phyloP scores from a whole-genome alignment of 2,113 vertebrate genomes.

The Orcinus orca region DNA sequence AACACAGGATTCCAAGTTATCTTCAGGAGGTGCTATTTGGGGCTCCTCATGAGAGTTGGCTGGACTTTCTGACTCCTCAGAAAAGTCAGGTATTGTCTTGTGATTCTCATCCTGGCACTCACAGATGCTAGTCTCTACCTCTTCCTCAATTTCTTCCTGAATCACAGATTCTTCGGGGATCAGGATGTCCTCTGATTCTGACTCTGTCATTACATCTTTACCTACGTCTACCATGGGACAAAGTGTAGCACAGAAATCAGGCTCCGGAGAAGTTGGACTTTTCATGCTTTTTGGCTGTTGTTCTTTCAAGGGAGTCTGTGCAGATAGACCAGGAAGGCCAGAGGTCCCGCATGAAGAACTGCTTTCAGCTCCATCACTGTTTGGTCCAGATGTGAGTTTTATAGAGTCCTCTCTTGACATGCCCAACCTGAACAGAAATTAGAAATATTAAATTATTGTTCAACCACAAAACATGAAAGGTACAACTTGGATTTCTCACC shows the following conservation, averaged over 20 bases:
- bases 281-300: constrained; percentile 75
- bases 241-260: constrained; percentile 72
- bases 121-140: constrained; percentile 87
- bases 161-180: constrained; percentile 88
- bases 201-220: constrained; percentile 80
- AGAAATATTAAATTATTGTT: constrained; percentile 53
- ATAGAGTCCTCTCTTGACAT: constrained; percentile 87
- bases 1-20: constrained; percentile 83
- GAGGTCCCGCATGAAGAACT: constrained; percentile 76
- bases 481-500: background rate
- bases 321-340: constrained; percentile 78
- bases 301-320: constrained; percentile 75
- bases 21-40: constrained; percentile 72
- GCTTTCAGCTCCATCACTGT: constrained; percentile 79
- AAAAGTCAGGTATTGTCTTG: constrained; percentile 79
- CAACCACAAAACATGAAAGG: constrained; percentile 17
- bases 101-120: constrained; percentile 85
- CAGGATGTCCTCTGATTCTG: constrained; percentile 81
- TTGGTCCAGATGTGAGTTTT: constrained; percentile 82
- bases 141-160: constrained; percentile 90
- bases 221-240: constrained; percentile 78
- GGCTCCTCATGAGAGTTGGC: constrained; percentile 78
- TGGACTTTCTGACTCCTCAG: constrained; percentile 78
- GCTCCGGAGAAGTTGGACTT: constrained; percentile 74
- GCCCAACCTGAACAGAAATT: constrained; percentile 82